A percentile compares a stretch with the other conserved stretches of the same genome.
phyloP scores from a whole-genome alignment of 2,888 invertebrate genomes.

The Ophonus ardosiacus region DNA sequence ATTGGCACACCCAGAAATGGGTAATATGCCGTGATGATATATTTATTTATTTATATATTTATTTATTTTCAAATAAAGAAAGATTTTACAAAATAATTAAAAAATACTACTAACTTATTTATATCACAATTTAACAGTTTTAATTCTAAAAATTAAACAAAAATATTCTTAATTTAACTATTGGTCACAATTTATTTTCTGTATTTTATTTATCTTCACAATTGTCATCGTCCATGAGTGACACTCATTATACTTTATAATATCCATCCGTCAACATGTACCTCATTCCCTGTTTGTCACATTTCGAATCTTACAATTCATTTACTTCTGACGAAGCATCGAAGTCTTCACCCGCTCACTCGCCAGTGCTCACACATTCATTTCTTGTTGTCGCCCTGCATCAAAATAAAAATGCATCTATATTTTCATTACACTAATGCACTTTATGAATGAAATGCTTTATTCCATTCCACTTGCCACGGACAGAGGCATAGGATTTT shows the following conservation, averaged over 20 bases:
- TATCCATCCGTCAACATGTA: neutral
- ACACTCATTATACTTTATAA: conserved; percentile 14
- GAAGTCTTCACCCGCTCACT: conserved; percentile 10
- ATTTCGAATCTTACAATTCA: neutral
- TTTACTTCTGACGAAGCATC: conserved; percentile 42
- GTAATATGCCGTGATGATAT: no score
- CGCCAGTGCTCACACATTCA: neutral
- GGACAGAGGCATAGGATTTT: conserved; percentile 3
- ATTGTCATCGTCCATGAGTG: neutral
- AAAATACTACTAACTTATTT: no score
- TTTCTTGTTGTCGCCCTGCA: conserved; percentile 23
- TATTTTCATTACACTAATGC: conserved; percentile 55
- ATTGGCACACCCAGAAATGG: no score
- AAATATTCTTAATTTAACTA: no score
- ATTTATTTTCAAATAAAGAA: no score
- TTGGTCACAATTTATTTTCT: no score
- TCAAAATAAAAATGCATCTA: conserved; percentile 51
- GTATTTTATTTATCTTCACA: no score
- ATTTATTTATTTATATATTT: no score
- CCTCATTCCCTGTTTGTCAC: conserved; percentile 24
- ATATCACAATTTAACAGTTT: no score
- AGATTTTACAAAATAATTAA: no score
- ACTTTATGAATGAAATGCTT: conserved; percentile 52
- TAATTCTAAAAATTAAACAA: no score
- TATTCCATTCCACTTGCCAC: conserved; percentile 35